Evolutionary conservation across 2,797 vertebrate genomes (phyloP).

Genomic region (Oceanodroma leucorhoa): DNA sequence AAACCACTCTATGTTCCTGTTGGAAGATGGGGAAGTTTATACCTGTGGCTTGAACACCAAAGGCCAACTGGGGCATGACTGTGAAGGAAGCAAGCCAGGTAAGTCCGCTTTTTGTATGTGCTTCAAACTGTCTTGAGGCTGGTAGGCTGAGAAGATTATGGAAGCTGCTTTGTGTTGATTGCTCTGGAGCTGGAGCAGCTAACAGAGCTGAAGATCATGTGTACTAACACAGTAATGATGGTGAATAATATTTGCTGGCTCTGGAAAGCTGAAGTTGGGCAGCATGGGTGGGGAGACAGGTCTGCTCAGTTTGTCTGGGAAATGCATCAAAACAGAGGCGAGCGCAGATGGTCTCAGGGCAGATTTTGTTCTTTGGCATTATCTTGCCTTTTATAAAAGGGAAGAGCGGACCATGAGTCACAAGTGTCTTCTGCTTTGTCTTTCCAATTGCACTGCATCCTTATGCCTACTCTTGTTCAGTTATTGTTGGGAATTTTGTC

Average conservation of each 20-base stretch:
- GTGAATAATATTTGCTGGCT: background rate
- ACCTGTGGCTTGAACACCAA: slow-evolving; percentile 90
- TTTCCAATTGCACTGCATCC: background rate
- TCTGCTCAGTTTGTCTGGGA: background rate
- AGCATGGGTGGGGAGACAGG: background rate
- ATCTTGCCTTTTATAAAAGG: background rate
- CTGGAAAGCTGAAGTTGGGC: background rate
- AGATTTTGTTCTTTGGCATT: background rate
- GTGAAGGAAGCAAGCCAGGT: slow-evolving; percentile 86
- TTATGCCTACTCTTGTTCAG: background rate
- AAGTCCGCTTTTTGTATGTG: background rate
- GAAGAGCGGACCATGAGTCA: background rate
- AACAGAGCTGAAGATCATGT: background rate
- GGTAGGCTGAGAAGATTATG: background rate
- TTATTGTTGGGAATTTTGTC: background rate
- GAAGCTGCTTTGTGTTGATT: background rate
- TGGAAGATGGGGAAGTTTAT: slow-evolving; percentile 91
- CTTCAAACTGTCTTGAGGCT: background rate
- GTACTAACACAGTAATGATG: background rate
- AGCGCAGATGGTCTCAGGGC: background rate
- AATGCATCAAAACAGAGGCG: background rate
- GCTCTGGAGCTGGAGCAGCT: background rate
- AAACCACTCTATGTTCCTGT: slow-evolving; percentile 89
- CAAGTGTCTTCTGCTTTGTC: background rate
- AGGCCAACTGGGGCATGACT: slow-evolving; percentile 91